Conservation (phyloP, 1,140 invertebrate genomes). For the Armadillidium nasatum region DNA sequence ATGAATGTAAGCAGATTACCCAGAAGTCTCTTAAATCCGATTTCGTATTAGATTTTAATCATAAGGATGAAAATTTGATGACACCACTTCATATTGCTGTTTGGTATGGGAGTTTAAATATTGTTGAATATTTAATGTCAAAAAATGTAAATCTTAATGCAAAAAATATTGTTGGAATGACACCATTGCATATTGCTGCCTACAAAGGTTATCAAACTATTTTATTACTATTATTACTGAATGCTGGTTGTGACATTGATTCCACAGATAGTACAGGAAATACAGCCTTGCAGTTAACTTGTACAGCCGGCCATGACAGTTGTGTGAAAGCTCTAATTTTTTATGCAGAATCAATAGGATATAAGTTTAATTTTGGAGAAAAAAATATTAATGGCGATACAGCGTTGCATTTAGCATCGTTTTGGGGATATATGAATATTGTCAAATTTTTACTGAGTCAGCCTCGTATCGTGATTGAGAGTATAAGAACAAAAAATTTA, state of each 20-base stretch:
- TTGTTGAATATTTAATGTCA: background rate
- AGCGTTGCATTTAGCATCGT: background rate
- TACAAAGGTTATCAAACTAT: background rate
- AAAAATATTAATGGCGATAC: constrained; percentile 1
- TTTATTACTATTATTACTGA: background rate
- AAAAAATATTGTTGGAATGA: background rate
- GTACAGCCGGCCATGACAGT: background rate
- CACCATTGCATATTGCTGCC: background rate
- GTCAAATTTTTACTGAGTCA: background rate
- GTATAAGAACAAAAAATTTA: background rate
- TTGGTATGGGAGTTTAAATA: background rate
- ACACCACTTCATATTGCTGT: background rate
- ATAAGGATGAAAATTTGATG: background rate
- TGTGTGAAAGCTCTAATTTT: background rate
- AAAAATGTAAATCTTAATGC: background rate
- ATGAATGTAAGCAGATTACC: background rate
- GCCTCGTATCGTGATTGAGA: background rate
- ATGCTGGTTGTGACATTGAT: background rate
- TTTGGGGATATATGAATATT: background rate
- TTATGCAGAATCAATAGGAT: background rate
- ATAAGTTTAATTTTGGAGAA: background rate
- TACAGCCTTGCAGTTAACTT: background rate
- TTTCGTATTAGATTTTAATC: background rate
- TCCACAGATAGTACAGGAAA: background rate
- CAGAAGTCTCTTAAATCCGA: background rate